Conservation (phyloP, 2,797 vertebrate species). For the Mastacembelus armatus region DNA sequence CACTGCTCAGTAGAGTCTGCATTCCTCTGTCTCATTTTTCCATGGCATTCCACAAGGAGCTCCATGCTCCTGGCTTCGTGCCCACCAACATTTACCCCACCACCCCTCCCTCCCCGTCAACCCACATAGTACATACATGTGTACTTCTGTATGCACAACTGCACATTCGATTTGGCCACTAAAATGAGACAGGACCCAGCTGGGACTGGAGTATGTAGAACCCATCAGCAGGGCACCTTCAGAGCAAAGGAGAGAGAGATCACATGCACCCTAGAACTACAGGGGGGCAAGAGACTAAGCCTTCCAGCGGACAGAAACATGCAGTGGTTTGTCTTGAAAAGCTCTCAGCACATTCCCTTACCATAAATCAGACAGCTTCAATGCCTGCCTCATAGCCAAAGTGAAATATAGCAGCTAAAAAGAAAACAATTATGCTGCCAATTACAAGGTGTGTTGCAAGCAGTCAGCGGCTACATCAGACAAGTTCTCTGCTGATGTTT, state of each 20-base stretch:
- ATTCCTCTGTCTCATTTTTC: constrained; percentile 88
- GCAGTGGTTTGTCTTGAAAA: constrained; percentile 64
- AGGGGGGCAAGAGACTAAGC: constrained; percentile 34
- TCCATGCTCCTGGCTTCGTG: constrained; percentile 74
- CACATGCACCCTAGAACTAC: constrained; percentile 16
- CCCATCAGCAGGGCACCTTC: constrained; percentile 26
- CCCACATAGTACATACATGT: constrained; percentile 45
- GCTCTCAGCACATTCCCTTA: constrained; percentile 56
- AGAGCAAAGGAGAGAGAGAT: constrained; percentile 1
- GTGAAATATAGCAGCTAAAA: constrained; percentile 65
- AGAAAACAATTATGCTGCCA: constrained; percentile 74
- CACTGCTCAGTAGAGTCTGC: constrained; percentile 84
- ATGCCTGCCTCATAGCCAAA: constrained; percentile 50
- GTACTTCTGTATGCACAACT: constrained; percentile 55
- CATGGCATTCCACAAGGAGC: constrained; percentile 83
- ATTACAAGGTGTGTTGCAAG: constrained; percentile 77
- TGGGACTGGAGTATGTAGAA: constrained; percentile 24
- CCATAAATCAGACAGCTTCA: constrained; percentile 65
- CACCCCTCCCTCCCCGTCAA: constrained; percentile 7
- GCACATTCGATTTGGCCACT: constrained; percentile 47
- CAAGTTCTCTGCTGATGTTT: constrained; percentile 46
- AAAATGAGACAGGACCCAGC: constrained; percentile 53
- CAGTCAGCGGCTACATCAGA: constrained; percentile 65
- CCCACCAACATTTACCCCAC: constrained; percentile 58
- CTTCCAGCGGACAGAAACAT: constrained; percentile 38